Evolutionary conservation across 2,888 invertebrate species (phyloP).

Genomic region (Plutella xylostella): DNA sequence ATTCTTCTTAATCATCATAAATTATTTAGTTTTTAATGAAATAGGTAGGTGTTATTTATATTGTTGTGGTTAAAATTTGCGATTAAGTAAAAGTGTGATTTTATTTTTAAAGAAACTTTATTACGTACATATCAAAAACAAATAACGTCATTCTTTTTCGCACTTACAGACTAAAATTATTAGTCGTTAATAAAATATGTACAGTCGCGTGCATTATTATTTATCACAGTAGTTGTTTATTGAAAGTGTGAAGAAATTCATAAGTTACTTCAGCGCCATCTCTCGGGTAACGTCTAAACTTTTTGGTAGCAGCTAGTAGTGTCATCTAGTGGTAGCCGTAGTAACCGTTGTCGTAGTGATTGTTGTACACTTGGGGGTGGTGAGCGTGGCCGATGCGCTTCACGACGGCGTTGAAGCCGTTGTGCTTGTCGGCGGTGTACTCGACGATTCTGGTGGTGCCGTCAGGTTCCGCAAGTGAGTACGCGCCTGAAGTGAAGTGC

Average conservation of each 20-base stretch:
- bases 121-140: neutral
- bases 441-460: slow-evolving; percentile 64
- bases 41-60: neutral
- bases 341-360: slow-evolving; percentile 29
- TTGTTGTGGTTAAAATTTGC: too few species aligned
- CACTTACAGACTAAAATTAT: too few species aligned
- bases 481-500: slow-evolving; percentile 42
- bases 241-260: neutral
- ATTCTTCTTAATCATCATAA: neutral
- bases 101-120: too few species aligned
- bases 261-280: slow-evolving; percentile 27
- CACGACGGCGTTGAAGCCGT: slow-evolving; percentile 65
- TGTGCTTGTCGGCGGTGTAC: slow-evolving; percentile 61
- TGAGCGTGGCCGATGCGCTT: slow-evolving; percentile 59
- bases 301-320: slow-evolving; percentile 14
- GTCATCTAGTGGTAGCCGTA: slow-evolving; percentile 55
- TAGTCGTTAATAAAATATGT: neutral
- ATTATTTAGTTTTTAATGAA: neutral
- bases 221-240: too few species aligned
- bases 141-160: too few species aligned
- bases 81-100: too few species aligned
- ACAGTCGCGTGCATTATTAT: too few species aligned
- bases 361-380: slow-evolving; percentile 52
- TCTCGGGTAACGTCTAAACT: slow-evolving; percentile 22
- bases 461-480: slow-evolving; percentile 60